Base-by-base conservation (phyloP, 2,888 invertebrate species). In the Homarus gammarus region DNA sequence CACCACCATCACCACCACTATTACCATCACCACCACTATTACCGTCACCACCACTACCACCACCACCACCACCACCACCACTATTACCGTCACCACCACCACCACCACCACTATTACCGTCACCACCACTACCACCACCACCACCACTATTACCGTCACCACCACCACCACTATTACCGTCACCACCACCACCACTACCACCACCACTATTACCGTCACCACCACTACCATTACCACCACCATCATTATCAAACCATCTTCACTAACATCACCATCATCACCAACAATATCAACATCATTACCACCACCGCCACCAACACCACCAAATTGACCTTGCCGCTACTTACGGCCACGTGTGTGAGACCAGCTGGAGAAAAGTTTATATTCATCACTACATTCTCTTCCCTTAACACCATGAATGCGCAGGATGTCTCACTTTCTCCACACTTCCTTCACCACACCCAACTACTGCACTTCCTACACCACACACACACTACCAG, bases 181-280 rank as follows among this genome's bases (percentile, higher is more conserved):
- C 56, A 56, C 56, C 56, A 56, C 56, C 56, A 56, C 56, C 18
- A 56, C 56, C 56, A 56, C 56, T 18, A 56, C 56, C 56, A 56
- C 56, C 56, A 56, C 56, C 56, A 56, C 56, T 56, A 56, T 18
- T 56, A 56, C 56, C 56, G 56, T 56, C 56, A 56, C 56, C 56
- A 56, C 56, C 56, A 56, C 56, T 56, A 56, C 56, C 56, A 56
- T 56, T 56, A 56, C 64, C 22, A 64, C 64, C 64, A 64, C 64
- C 64, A 27, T 6, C 64, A 44, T 10, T 18, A n/a, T n/a, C n/a
- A n/a, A n/a, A 64, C 64, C 22, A 64, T 18, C 64, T 10, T 18
- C 64, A 64, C 64, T 31, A 64, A 5, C 64, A 64, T 18, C 31
- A 31, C 64, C 31, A 31, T 18, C 64, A 64, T 18, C 22, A 64